Conservation (phyloP, 1,140 invertebrate species). For the Stegodyphus mimosarum region DNA sequence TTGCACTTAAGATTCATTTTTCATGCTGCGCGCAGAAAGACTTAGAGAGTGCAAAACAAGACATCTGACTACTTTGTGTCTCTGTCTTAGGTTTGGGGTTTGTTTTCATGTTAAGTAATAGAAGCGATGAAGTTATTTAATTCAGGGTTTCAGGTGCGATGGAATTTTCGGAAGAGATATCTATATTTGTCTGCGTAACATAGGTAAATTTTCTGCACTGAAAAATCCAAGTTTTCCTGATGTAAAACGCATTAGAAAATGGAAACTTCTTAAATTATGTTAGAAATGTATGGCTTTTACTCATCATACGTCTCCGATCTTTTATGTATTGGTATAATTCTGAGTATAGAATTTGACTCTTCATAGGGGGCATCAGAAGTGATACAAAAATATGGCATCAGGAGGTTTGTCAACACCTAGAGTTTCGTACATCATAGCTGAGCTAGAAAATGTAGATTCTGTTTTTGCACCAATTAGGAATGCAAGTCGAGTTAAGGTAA, state of each 20-base stretch:
- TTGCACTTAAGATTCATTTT: too few species aligned
- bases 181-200: not conserved
- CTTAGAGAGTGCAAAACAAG: too few species aligned
- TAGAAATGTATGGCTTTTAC: not conserved
- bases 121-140: slow-evolving; percentile 12
- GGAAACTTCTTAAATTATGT: not conserved
- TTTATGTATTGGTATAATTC: not conserved
- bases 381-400: slow-evolving; percentile 22
- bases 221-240: not conserved
- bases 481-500: slow-evolving; percentile 49
- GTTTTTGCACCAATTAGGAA: slow-evolving; percentile 54
- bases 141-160: slow-evolving; percentile 33
- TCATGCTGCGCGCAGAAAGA: too few species aligned
- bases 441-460: slow-evolving; percentile 45
- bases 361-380: not conserved
- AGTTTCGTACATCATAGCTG: slow-evolving; percentile 47
- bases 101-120: not conserved
- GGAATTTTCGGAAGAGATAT: not conserved
- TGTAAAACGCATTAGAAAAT: not conserved
- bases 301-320: not conserved
- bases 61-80: too few species aligned
- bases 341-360: not conserved
- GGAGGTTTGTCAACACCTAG: slow-evolving; percentile 19
- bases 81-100: not conserved
- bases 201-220: not conserved